Base-by-base conservation (phyloP, 2,113 vertebrate species). In the Fulica atra region DNA sequence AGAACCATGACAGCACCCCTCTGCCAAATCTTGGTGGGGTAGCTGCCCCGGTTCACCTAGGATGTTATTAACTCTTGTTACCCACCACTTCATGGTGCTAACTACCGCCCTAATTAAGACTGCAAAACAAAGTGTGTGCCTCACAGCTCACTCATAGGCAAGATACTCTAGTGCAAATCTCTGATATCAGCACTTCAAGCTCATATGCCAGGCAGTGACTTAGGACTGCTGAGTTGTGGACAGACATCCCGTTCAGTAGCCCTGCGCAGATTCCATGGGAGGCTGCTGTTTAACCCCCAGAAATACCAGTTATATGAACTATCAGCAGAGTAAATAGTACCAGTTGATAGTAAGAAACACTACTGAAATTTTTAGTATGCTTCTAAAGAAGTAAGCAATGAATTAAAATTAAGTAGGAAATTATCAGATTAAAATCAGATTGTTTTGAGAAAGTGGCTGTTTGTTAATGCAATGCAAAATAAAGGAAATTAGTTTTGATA, bases 41-140 rank as follows among this genome's bases (percentile, higher is more conserved):
- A 31, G n/a, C 54, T 87, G 51, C 51, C 60, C 9, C 42, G 44
- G 14, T 36, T 87, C 46, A 66, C 25, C 31, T 42, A 20, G 12
- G 40, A 40, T 64, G 18, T 51, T 51, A 54, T 25, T 83, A 83
- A 60, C 29, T 60, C 42, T 25, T 4, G 1, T 11, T 8, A 56
- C 5, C 3, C 0, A 0, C 33, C 6, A 7, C 38, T 86, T 64
- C 35, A 60, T 24, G 13, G 19, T 42, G 38, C 23, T 19, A 48
- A 46, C 33, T 42, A 11, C 54, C 14, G 57, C 50, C 56, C 31
- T 66, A 68, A 23, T 63, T 54, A 84, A 66, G 64, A 54, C 1
- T 35, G 13, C 33, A 36, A 38, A 66, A 31, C 20, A 70, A 87
- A 78, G 81, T 6, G 0, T 3, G 25, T 60, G 53, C 48, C 31